phyloP scores from a whole-genome alignment of 2,113 vertebrate species.

The Cochlearius cochlearius region DNA sequence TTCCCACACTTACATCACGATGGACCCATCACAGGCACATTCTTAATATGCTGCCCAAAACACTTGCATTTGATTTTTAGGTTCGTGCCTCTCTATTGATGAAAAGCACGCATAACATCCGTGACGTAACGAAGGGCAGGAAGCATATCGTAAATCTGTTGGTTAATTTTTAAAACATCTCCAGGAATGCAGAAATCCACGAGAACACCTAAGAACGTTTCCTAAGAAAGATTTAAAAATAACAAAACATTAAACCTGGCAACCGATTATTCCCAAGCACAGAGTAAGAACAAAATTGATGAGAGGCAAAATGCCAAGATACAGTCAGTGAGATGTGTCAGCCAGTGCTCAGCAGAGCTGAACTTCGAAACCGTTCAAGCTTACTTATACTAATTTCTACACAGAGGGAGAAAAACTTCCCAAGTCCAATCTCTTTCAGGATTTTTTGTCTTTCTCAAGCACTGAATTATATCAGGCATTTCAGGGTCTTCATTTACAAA shows the following conservation, averaged over 20 bases:
- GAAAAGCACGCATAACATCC: background rate
- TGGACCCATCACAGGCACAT: background rate
- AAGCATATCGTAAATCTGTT: background rate
- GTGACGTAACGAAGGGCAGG: background rate
- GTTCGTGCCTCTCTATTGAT: background rate
- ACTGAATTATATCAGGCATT: background rate
- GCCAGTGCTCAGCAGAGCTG: background rate
- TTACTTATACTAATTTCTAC: background rate
- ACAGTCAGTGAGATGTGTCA: no score
- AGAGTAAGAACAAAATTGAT: background rate
- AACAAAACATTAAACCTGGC: background rate
- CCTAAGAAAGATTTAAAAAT: background rate
- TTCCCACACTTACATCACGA: fast-evolving
- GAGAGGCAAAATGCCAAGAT: background rate
- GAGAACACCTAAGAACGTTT: background rate
- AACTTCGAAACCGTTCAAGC: background rate
- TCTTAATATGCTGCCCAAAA: background rate
- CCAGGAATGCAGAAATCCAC: background rate
- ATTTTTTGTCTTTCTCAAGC: background rate
- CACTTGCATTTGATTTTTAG: background rate
- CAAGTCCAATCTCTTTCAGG: background rate
- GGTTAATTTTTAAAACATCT: background rate
- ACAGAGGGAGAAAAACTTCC: background rate
- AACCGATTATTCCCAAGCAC: background rate
- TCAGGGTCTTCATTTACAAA: background rate